phyloP scores from a whole-genome alignment of 2,888 invertebrate genomes.

The Ferrisia virgata region DNA sequence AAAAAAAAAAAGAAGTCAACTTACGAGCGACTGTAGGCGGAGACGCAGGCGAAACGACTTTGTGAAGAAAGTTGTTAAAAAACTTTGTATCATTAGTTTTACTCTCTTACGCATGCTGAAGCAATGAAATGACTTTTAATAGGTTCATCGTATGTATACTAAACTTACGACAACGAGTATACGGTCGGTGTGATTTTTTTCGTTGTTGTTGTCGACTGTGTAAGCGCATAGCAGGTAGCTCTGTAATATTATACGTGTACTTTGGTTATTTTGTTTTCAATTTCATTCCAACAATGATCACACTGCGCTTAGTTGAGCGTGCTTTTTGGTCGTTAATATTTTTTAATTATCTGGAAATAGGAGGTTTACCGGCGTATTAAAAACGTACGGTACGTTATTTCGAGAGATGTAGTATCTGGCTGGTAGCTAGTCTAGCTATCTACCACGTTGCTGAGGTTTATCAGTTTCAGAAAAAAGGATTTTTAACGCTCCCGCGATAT shows the following conservation, averaged over 20 bases:
- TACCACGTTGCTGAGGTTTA: too few relatives aligned
- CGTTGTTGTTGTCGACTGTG: not conserved
- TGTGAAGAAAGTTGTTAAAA: conserved; percentile 14
- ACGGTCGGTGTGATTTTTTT: not conserved
- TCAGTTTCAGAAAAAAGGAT: too few relatives aligned
- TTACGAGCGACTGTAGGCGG: not conserved
- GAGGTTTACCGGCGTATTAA: not conserved
- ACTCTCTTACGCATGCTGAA: not conserved
- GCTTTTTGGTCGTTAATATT: not conserved
- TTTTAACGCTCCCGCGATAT: too few relatives aligned
- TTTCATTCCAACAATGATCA: not conserved
- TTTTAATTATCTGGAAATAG: conserved; percentile 1
- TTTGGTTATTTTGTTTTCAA: not conserved
- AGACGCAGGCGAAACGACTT: not conserved
- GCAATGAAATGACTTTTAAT: conserved; percentile 30
- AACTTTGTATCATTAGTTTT: conserved; percentile 23
- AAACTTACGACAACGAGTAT: too few relatives aligned
- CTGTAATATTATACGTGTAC: too few relatives aligned
- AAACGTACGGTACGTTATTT: not conserved
- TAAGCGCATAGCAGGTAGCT: too few relatives aligned
- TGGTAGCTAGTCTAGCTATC: too few relatives aligned
- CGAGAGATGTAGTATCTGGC: too few relatives aligned
- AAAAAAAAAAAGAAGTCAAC: not conserved
- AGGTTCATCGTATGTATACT: not conserved
- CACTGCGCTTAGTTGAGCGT: not conserved